Percentiles rank a stretch among this genome's conserved stretches.
Evolutionary conservation across 2,113 vertebrate genomes (phyloP).

Genomic region (Lasiurus borealis): DNA sequence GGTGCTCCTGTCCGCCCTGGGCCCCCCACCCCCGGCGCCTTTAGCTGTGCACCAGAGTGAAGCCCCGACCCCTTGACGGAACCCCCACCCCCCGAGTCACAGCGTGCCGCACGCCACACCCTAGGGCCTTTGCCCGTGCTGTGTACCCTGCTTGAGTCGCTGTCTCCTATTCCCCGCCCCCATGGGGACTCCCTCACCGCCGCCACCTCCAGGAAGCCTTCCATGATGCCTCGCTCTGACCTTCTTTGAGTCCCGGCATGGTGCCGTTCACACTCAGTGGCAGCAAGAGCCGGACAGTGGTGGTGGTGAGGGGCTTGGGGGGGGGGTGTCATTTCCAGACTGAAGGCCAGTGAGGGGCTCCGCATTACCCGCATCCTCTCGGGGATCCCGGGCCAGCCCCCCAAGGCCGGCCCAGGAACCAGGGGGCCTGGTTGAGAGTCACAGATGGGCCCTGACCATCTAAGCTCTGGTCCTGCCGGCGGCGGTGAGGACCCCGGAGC

Average conservation of each 20-base stretch:
- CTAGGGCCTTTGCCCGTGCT: neutral
- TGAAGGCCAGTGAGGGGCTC: neutral
- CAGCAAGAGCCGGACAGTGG: neutral
- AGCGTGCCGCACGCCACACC: neutral
- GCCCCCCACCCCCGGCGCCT: neutral
- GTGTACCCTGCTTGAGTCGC: neutral
- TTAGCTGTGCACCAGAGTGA: too few relatives aligned
- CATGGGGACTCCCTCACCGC: neutral
- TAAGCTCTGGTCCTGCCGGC: neutral
- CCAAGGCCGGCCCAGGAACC: neutral
- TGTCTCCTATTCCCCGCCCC: neutral
- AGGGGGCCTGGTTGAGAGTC: neutral
- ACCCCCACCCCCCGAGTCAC: neutral
- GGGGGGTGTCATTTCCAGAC: neutral
- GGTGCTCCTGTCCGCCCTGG: neutral
- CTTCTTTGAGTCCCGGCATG: neutral
- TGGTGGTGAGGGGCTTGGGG: neutral
- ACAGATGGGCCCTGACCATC: neutral
- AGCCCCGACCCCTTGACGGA: neutral
- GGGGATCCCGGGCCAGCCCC: neutral
- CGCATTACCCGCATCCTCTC: neutral
- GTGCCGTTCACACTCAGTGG: neutral
- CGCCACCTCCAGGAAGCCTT: conserved; percentile 45
- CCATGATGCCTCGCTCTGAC: neutral
- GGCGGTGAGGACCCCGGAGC: neutral